A percentile compares a stretch with the other conserved stretches of the same genome.
These are phyloP conservation scores for Athalia circularis DNA, from an alignment of 2,888 invertebrate genomes.

Conservation along the genomic window DNA sequence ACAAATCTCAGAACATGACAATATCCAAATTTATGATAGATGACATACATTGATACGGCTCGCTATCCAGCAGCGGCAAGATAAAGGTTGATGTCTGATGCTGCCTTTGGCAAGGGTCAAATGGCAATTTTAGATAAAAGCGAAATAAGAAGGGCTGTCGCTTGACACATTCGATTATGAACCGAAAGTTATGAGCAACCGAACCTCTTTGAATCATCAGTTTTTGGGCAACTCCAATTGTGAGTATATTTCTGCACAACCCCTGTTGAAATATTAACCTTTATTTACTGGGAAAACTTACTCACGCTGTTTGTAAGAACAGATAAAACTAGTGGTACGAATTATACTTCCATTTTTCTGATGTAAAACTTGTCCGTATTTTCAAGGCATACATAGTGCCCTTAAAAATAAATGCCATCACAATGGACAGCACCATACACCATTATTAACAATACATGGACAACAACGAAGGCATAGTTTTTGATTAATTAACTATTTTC, in stretches of 20 bases:
- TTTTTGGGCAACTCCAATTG: background rate
- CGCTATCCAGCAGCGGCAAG: constrained; percentile 53
- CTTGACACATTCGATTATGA: background rate
- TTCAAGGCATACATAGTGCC: background rate
- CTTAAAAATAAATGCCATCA: background rate
- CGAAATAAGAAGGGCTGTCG: background rate
- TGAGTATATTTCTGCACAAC: background rate
- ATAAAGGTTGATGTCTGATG: constrained; percentile 43
- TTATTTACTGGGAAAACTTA: background rate
- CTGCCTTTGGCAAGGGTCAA: constrained; percentile 6
- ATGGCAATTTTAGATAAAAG: background rate
- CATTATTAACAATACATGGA: constrained; percentile 31
- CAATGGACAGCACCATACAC: constrained; percentile 30
- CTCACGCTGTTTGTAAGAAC: background rate
- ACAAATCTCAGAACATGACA: constrained; percentile 49
- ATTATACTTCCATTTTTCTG: background rate
- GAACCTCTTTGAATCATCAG: background rate
- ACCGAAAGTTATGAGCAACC: background rate
- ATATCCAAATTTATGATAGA: constrained; percentile 31
- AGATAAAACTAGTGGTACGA: background rate
- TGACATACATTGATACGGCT: constrained; percentile 54
- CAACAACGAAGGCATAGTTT: constrained; percentile 41
- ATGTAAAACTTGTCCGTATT: background rate
- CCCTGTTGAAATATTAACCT: constrained; percentile 1
- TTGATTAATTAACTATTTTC: constrained; percentile 61